These are phyloP conservation scores for Sarcophaga subvicina DNA, from an alignment of 2,888 invertebrate genomes.

Conservation along the genomic window DNA sequence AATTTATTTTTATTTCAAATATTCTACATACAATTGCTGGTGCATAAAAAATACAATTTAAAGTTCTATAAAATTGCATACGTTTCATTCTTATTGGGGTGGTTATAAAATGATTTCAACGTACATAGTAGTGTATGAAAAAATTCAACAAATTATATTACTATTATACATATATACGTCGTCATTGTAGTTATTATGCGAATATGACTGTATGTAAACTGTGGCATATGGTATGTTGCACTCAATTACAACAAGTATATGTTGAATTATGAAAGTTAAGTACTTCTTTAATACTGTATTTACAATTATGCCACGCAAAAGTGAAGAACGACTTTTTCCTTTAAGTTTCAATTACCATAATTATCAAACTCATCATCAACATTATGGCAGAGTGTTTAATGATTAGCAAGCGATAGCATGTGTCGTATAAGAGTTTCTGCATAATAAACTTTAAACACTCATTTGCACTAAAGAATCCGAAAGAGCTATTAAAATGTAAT, in stretches of 20 bases:
- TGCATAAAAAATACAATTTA: not conserved
- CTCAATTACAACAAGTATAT: conserved; percentile 28
- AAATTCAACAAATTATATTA: too few species aligned
- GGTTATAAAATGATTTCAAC: conserved; percentile 19
- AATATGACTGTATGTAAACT: not conserved
- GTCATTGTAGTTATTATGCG: conserved; percentile 18
- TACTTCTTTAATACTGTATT: conserved; percentile 27
- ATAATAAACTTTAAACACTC: not conserved
- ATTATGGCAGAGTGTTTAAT: not conserved
- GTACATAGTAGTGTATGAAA: not conserved
- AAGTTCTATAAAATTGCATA: conserved; percentile 27
- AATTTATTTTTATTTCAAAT: conserved; percentile 16
- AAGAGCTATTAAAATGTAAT: not conserved
- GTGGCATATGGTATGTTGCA: not conserved
- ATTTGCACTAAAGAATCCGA: too few species aligned
- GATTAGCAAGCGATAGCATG: not conserved
- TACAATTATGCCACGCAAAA: conserved; percentile 3
- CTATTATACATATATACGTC: too few species aligned
- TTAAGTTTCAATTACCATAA: conserved; percentile 31
- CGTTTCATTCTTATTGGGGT: not conserved
- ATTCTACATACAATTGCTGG: conserved; percentile 47
- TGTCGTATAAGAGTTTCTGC: not conserved
- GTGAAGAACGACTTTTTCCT: not conserved
- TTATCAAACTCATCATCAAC: not conserved
- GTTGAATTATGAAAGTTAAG: conserved; percentile 45